Conservation (phyloP, 2,113 vertebrate species). For the Microcebus tavaratra region DNA sequence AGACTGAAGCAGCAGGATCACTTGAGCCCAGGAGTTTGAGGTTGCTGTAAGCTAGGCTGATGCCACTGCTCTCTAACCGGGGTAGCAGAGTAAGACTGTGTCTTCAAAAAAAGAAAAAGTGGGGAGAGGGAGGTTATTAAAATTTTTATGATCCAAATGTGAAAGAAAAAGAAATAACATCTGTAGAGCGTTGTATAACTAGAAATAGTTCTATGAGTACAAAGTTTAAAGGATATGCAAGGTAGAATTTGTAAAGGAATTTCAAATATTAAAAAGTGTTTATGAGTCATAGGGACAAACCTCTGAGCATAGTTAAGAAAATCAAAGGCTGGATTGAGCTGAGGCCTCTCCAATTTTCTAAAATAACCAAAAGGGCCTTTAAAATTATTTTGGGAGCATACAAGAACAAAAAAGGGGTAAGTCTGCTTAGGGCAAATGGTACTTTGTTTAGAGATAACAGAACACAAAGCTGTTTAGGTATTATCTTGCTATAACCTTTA, state of each 20-base stretch:
- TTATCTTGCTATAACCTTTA: constrained; percentile 23
- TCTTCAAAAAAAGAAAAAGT: not conserved
- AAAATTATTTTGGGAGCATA: constrained; percentile 19
- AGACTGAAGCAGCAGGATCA: not conserved
- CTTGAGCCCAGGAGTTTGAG: not conserved
- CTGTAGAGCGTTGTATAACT: not conserved
- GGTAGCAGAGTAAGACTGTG: not conserved
- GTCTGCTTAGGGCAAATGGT: not conserved
- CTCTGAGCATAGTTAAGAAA: constrained; percentile 13
- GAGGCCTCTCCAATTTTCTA: constrained; percentile 21
- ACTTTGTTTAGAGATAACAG: not conserved
- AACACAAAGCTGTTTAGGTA: not conserved
- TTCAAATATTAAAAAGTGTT: not conserved
- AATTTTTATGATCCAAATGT: constrained; percentile 15
- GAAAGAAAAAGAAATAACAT: not conserved
- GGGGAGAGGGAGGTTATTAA: not conserved
- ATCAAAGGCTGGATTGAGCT: not conserved
- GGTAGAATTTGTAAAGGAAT: not conserved
- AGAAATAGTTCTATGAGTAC: not conserved
- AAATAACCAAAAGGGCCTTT: not conserved
- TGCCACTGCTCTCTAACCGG: not conserved
- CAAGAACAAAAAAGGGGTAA: not conserved
- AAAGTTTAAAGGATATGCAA: not conserved
- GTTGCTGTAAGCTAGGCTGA: not conserved
- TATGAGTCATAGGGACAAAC: not conserved